phyloP scores from a whole-genome alignment of 2,797 vertebrate species.

The Mallotus villosus region DNA sequence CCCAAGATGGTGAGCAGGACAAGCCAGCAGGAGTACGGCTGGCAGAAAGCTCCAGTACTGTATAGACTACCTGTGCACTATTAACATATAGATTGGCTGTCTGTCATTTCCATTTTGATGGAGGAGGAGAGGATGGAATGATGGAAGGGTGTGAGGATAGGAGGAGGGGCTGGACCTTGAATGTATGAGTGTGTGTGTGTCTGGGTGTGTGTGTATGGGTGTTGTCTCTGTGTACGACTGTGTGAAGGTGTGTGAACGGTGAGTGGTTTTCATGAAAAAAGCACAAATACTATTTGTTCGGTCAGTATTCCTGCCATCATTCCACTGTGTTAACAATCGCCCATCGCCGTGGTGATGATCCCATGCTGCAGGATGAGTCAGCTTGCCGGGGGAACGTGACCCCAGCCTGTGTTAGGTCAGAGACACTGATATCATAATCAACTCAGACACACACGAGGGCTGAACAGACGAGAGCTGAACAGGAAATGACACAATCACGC shows the following conservation, averaged over 20 bases:
- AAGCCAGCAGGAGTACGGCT: slow-evolving; percentile 44
- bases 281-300: neutral
- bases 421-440: slow-evolving; percentile 5
- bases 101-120: slow-evolving; percentile 76
- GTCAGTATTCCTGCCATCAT: neutral
- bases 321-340: neutral
- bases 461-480: neutral
- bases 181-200: neutral
- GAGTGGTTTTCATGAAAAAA: neutral
- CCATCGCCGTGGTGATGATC: neutral
- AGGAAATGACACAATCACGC: neutral
- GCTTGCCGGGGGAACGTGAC: neutral
- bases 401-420: neutral
- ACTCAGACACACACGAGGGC: neutral
- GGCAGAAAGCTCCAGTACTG: slow-evolving; percentile 37
- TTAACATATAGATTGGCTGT: slow-evolving; percentile 18
- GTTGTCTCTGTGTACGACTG: neutral
- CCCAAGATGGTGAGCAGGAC: slow-evolving; percentile 33
- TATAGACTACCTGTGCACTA: slow-evolving; percentile 54
- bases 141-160: slow-evolving; percentile 47
- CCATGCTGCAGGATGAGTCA: neutral
- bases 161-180: slow-evolving; percentile 11
- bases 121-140: slow-evolving; percentile 47
- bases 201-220: neutral
- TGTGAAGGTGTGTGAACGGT: neutral